Percentiles rank a stretch among this genome's conserved stretches.
phyloP scores from a whole-genome alignment of 1,140 invertebrate species.

The Contarinia nasturtii region DNA sequence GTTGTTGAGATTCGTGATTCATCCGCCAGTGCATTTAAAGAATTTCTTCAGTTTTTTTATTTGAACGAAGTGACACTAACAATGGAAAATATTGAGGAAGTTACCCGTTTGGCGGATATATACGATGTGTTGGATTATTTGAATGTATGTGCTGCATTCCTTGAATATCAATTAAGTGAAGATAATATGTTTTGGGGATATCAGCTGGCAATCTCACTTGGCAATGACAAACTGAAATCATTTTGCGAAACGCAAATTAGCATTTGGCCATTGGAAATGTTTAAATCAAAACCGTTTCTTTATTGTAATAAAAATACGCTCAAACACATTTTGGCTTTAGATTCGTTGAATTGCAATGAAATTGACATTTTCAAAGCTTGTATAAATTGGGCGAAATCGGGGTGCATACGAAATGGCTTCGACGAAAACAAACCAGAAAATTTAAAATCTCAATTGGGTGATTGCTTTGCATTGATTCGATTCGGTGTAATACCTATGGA shows the following conservation, averaged over 20 bases:
- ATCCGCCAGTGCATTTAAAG: not conserved
- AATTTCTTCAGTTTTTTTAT: conserved; percentile 1
- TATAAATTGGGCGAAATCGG: not conserved
- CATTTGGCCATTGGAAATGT: not conserved
- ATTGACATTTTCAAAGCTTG: not conserved
- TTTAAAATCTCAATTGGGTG: not conserved
- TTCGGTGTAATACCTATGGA: not conserved
- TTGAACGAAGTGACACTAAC: not conserved
- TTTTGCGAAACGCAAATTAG: not conserved
- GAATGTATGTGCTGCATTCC: not conserved
- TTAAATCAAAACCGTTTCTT: not conserved
- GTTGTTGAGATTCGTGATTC: not conserved
- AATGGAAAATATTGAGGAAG: not conserved
- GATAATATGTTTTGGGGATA: not conserved
- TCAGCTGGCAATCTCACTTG: not conserved
- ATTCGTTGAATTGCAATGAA: not conserved
- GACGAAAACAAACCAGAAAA: not conserved
- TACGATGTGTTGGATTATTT: not conserved
- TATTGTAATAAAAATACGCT: not conserved
- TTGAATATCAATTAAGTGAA: not conserved
- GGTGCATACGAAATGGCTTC: not conserved
- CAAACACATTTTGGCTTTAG: not conserved
- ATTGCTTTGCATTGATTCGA: not conserved
- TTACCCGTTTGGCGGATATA: not conserved
- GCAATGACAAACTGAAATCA: not conserved